Conservation (phyloP, 2,888 invertebrate genomes). For the Lycia hirtaria region DNA sequence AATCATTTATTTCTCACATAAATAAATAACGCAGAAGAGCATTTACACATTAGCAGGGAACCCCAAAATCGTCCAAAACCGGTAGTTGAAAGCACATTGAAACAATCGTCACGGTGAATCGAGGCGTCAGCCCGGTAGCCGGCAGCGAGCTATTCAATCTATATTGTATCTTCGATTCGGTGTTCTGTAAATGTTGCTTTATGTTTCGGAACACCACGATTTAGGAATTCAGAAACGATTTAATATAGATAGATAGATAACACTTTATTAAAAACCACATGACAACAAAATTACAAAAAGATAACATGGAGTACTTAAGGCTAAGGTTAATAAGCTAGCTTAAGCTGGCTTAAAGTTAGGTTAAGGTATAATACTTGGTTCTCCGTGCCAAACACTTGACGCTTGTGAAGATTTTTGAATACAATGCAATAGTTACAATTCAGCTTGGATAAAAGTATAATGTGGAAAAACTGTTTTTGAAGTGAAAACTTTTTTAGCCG, state of each 20-base stretch:
- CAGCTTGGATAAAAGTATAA: too few relatives aligned
- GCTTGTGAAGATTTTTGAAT: neutral
- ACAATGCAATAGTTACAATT: too few relatives aligned
- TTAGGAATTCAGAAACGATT: slow-evolving; percentile 29
- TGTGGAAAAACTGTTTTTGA: too few relatives aligned
- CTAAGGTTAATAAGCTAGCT: too few relatives aligned
- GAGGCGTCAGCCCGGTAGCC: slow-evolving; percentile 56
- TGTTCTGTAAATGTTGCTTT: slow-evolving; percentile 53
- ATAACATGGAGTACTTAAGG: too few relatives aligned
- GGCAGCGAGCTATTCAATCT: slow-evolving; percentile 51
- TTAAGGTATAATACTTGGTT: slow-evolving; percentile 18
- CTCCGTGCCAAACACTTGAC: slow-evolving; percentile 5
- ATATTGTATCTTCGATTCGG: slow-evolving; percentile 55
- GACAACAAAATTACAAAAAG: too few relatives aligned
- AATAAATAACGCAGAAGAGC: too few relatives aligned
- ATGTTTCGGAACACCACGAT: slow-evolving; percentile 30
- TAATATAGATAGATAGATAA: too few relatives aligned
- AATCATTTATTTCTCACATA: too few relatives aligned
- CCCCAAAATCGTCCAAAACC: slow-evolving; percentile 71
- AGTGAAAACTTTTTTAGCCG: too few relatives aligned
- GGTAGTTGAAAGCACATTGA: slow-evolving; percentile 77
- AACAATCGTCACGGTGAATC: slow-evolving; percentile 69
- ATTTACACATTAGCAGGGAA: slow-evolving; percentile 42
- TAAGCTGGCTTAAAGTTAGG: too few relatives aligned
- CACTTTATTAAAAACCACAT: too few relatives aligned